A percentile compares a stretch with the other conserved stretches of the same genome.
Evolutionary conservation across 2,888 invertebrate genomes (phyloP).

Genomic region (Norana najaformis): DNA sequence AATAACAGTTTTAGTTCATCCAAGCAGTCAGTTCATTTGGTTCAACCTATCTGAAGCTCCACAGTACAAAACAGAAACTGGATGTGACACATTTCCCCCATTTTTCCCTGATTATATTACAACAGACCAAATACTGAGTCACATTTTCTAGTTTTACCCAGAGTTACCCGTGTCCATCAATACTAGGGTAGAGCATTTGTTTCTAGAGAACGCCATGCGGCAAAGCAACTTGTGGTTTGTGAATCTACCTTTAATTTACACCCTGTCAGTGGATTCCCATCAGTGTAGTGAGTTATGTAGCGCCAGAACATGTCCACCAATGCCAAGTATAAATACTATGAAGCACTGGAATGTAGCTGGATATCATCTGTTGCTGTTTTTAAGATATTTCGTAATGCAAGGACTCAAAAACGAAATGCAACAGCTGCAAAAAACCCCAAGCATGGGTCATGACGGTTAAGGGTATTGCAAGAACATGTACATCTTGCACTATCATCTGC

Average conservation of each 20-base stretch:
- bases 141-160: neutral
- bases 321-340: no score
- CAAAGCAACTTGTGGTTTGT: no score
- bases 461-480: neutral
- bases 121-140: neutral
- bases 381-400: no score
- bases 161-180: neutral
- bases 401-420: no score
- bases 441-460: neutral
- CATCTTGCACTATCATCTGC: neutral
- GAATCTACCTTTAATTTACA: no score
- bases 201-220: neutral
- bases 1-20: neutral
- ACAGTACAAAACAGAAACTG: neutral
- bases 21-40: neutral
- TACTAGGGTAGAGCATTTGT: neutral
- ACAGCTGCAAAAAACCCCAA: neutral
- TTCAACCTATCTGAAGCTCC: neutral
- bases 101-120: neutral
- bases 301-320: no score
- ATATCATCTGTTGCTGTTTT: no score
- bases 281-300: no score
- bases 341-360: no score
- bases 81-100: neutral
- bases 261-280: no score